Percentiles rank a stretch among this genome's conserved stretches.
These are phyloP conservation scores for Caenorhabditis auriculariae DNA, from an alignment of 2,888 invertebrate species.

Conservation along the genomic window DNA sequence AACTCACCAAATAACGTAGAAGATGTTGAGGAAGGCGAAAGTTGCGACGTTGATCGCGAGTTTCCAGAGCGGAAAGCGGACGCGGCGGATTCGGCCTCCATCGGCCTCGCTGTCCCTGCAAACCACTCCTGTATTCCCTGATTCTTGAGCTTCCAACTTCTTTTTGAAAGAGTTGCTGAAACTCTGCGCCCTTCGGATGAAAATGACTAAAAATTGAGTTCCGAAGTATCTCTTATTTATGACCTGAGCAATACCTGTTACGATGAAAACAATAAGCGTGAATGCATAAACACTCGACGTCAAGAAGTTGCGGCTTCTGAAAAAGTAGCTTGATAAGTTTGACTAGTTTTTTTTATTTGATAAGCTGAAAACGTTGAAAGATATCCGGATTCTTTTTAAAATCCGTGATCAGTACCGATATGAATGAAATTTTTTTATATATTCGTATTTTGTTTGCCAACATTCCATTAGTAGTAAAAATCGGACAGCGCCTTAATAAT, in stretches of 20 bases:
- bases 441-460: not conserved
- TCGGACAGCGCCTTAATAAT: not conserved
- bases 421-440: too few species aligned
- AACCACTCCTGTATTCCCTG: not conserved
- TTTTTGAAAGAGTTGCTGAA: conserved; percentile 49
- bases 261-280: conserved; percentile 49
- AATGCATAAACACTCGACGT: conserved; percentile 46
- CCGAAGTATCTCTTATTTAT: not conserved
- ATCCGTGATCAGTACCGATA: too few species aligned
- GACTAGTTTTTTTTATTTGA: conserved; percentile 1
- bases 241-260: conserved; percentile 38
- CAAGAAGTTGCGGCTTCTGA: conserved; percentile 43
- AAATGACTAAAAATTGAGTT: conserved; percentile 25
- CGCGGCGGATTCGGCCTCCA: conserved; percentile 26
- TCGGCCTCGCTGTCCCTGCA: conserved; percentile 21
- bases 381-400: too few species aligned
- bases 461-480: not conserved
- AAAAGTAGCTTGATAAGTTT: conserved; percentile 1
- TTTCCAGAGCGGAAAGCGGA: conserved; percentile 59
- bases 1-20: conserved; percentile 55
- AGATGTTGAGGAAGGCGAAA: conserved; percentile 54
- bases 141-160: conserved; percentile 4
- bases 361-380: too few species aligned
- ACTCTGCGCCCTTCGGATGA: conserved; percentile 42
- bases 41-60: conserved; percentile 57